Evolutionary conservation across 2,797 vertebrate species (phyloP), one percentile per base, ranked within the genome.

Genomic region (Gadopsis bispinosus): DNA sequence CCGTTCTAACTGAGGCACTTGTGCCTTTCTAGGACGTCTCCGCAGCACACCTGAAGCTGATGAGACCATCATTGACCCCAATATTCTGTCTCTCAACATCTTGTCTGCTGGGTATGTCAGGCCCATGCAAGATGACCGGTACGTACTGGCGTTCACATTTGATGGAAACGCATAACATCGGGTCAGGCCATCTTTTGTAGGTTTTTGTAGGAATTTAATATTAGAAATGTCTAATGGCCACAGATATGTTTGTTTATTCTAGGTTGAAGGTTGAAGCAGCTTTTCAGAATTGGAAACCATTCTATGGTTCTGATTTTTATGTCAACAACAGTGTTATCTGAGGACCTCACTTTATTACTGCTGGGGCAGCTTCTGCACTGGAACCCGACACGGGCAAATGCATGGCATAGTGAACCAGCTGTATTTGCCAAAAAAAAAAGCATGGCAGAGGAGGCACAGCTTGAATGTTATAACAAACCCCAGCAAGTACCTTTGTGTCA

Each of bases 11-110:
- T 55, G 51, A 84, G 17, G 6, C 7, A 11, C 54, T 3, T 76
- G 22, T 73, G 48, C 35, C 65, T 66, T 75, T 41, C 14, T 58
- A 95, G 98, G 98, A 80, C 97, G 97, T n/a, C 97, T 99, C 74
- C 96, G 98, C 70, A 99, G 95, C 94, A 97, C 97, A 0, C 97
- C 97, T 0, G 98, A 99, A 93, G 94, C 96, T 0, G 97, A 99
- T 0, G 98, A 99, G 85, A 97, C 96, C 55, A 95, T 98, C 85
- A 96, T 99, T 0, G 98, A 99, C 85, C 98, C 97, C 67, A 99
- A 98, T 89, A 99, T 99, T 82, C 90, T 99, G 20, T 99, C 98
- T 31, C 96, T 99, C 84, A 99, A 99, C 91, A 99, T 99, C 88
- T 93, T 99, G 19, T 97, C 97, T 3, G 95, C 97, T 0, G 97